These are phyloP conservation scores for Rhizomys pruinosus DNA, from an alignment of 2,113 vertebrate genomes.

Conservation along the genomic window DNA sequence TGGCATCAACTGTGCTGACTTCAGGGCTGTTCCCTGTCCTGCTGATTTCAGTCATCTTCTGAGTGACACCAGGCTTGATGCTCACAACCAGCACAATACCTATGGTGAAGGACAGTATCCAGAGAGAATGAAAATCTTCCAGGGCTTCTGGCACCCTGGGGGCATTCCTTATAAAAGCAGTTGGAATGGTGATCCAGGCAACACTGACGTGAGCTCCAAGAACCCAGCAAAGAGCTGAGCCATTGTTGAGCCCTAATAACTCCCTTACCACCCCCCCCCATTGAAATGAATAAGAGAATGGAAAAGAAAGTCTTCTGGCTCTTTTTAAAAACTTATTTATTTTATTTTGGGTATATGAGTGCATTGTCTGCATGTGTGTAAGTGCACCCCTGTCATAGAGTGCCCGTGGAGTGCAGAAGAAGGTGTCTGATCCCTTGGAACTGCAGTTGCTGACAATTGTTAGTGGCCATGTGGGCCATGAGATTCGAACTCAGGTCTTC, in stretches of 20 bases:
- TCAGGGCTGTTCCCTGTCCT: constrained; percentile 93
- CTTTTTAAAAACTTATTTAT: too few relatives aligned
- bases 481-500: too few relatives aligned
- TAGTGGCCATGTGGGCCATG: too few relatives aligned
- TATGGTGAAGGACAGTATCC: constrained; percentile 77
- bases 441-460: too few relatives aligned
- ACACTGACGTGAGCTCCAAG: background rate
- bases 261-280: background rate
- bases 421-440: too few relatives aligned
- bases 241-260: background rate
- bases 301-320: background rate
- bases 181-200: background rate
- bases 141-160: background rate
- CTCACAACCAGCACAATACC: constrained; percentile 95
- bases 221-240: background rate
- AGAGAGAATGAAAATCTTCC: constrained; percentile 5
- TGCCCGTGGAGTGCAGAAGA: too few relatives aligned
- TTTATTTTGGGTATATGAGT: too few relatives aligned
- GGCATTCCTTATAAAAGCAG: background rate
- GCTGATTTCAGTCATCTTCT: constrained; percentile 91
- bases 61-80: constrained; percentile 95
- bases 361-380: too few relatives aligned
- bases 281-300: background rate
- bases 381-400: too few relatives aligned
- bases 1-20: constrained; percentile 94